Percentiles rank a stretch among this genome's conserved stretches.
Conservation (phyloP, 2,797 vertebrate species). For the Dallia pectoralis region DNA sequence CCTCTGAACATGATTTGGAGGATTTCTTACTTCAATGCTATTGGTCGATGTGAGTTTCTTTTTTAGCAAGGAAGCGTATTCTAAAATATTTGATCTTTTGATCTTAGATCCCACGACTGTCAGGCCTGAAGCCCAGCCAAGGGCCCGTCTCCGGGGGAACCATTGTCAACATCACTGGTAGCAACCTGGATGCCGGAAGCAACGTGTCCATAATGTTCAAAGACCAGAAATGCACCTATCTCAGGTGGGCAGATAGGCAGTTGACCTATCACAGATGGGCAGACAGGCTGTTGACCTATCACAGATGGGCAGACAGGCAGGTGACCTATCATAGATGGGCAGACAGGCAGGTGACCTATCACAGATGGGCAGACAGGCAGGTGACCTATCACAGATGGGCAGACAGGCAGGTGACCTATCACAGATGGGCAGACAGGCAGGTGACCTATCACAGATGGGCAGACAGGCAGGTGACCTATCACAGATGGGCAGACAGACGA, state of each 20-base stretch:
- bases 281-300: too few species aligned
- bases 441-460: too few species aligned
- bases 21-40: background rate
- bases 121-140: slow-evolving; percentile 82
- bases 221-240: slow-evolving; percentile 89
- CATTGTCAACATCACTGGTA: slow-evolving; percentile 92
- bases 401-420: background rate
- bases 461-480: too few species aligned
- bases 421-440: background rate
- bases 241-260: slow-evolving; percentile 76
- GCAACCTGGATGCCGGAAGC: slow-evolving; percentile 94
- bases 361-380: background rate
- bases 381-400: background rate
- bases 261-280: too few species aligned
- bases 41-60: background rate
- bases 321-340: too few species aligned
- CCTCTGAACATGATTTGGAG: background rate
- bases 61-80: background rate
- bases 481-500: too few species aligned
- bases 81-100: slow-evolving; percentile 1
- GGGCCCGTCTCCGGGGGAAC: slow-evolving; percentile 95
- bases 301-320: too few species aligned
- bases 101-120: slow-evolving; percentile 83
- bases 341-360: background rate
- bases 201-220: slow-evolving; percentile 93